Evolutionary conservation across 2,797 vertebrate species (phyloP).

Genomic region (Galaxias olidus): DNA sequence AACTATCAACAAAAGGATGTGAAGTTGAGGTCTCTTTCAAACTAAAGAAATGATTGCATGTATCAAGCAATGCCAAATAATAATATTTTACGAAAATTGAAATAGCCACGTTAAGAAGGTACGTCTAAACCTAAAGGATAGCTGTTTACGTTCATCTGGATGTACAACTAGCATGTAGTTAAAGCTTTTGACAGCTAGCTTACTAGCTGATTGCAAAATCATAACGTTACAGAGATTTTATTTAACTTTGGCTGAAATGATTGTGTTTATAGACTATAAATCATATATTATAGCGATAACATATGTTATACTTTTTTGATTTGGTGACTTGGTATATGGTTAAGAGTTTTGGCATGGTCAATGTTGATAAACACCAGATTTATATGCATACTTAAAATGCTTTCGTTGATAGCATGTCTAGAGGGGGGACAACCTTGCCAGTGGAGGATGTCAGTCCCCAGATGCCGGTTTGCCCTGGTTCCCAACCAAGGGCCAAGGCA

Average conservation of each 20-base stretch:
- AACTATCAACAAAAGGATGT: not conserved
- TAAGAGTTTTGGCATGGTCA: no score
- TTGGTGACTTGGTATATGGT: not conserved
- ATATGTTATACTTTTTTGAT: no score
- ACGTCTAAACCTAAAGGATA: no score
- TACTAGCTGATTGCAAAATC: no score
- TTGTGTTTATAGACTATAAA: no score
- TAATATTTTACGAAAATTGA: not conserved
- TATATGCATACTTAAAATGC: not conserved
- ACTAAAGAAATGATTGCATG: not conserved
- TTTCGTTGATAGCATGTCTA: conserved; percentile 39
- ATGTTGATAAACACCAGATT: not conserved
- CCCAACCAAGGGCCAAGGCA: conserved; percentile 29
- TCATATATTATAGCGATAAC: no score
- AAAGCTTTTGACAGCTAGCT: no score
- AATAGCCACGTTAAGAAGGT: no score
- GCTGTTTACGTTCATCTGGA: no score
- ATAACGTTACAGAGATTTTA: no score
- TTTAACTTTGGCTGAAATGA: no score
- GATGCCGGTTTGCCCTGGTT: conserved; percentile 1
- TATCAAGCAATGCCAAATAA: not conserved
- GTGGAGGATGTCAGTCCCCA: conserved; percentile 6
- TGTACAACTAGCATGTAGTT: no score
- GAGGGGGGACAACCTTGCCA: conserved; percentile 5
- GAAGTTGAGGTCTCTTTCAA: not conserved